Evolutionary conservation across 2,888 invertebrate genomes (phyloP), one percentile per base, ranked within the genome.

Genomic region (Antheraea yamamai): DNA sequence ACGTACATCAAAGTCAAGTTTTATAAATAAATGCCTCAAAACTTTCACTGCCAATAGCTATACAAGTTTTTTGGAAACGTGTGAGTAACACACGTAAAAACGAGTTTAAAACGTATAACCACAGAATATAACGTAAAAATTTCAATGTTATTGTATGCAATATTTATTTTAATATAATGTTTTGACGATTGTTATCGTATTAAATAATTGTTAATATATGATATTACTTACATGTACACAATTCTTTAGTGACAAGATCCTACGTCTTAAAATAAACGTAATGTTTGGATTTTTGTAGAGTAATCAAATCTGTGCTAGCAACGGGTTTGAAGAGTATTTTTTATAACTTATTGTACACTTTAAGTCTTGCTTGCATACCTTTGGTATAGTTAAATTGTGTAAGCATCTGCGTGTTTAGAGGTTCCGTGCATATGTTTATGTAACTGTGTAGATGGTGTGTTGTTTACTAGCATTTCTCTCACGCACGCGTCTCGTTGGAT

Each of bases 21-120:
- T 88, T 86, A 89, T 87, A 86, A 89, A 91, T 88, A 91, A 91
- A 88, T 86, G 84, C 82, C 83, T 84, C 81, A 82, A 87, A 90
- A 92, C 93, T 93, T 93, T 93, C 93, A 90, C 93, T 76, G 73
- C 76, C 73, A 76, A 76, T 76, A 76, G 73, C 72, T 74, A 73
- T 76, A 73, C 74, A 64, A 76, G 76, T 76, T 74, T 76, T 76
- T 76, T 64, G 74, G 74, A 76, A 76, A 76, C 51, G 76, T 73
- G 74, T 74, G 76, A 76, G 73, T 76, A 74, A 76, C 71, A 61
- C 74, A 76, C 73, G 71, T 71, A 73, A 74, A 72, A 76, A 76
- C 75, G 58, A 68, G 75, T 75, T 75, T 73, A 73, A 73, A 58
- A 35, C 26, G 70, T 66, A 35, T 39, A 39, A 68, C 39, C 52